Evolutionary conservation across 2,888 invertebrate species (phyloP), one percentile per base, ranked within the genome.

Genomic region (Clusia tigrina): DNA sequence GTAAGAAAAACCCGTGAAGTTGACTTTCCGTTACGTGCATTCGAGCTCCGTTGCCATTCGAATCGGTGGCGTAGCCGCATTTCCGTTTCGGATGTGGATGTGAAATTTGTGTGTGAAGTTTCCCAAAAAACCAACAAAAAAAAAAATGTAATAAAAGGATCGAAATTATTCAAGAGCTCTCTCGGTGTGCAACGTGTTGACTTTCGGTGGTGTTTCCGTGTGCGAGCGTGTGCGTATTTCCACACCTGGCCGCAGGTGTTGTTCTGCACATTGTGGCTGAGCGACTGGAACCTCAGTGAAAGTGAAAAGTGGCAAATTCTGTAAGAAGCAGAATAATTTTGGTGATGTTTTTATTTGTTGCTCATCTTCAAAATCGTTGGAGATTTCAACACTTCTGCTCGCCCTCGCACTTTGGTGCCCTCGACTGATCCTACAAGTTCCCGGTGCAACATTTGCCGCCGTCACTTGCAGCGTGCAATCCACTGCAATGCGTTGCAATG

Each of bases 171-270:
- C n/a, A n/a, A n/a, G n/a, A n/a, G n/a, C n/a, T n/a, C n/a, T n/a
- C n/a, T n/a, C n/a, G n/a, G n/a, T n/a, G n/a, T n/a, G n/a, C n/a
- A n/a, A n/a, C n/a, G n/a, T n/a, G n/a, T n/a, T n/a, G n/a, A n/a
- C n/a, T n/a, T 60, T 64, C 42, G 54, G 58, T 55, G 60, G 53
- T 63, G 58, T 57, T 58, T 48, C 48, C 38, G 24, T 51, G 56
- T 54, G 26, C 17, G 37, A 56, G 1, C 53, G 18, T n/a, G 20
- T 38, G 60, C 20, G 54, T 54, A 32, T 18, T 32, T 6, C 23
- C 6, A 18, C 18, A 25, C 25, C 25, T 54, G 23, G 32, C 54
- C n/a, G 17, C 25, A 25, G 23, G 32, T 9, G 32, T 32, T 32
- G 5, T n/a, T n/a, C n/a, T n/a, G n/a, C n/a, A n/a, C n/a, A n/a